A percentile compares a stretch with the other conserved stretches of the same genome.
These are phyloP conservation scores for Sesia apiformis DNA, from an alignment of 2,888 invertebrate genomes.

Conservation along the genomic window DNA sequence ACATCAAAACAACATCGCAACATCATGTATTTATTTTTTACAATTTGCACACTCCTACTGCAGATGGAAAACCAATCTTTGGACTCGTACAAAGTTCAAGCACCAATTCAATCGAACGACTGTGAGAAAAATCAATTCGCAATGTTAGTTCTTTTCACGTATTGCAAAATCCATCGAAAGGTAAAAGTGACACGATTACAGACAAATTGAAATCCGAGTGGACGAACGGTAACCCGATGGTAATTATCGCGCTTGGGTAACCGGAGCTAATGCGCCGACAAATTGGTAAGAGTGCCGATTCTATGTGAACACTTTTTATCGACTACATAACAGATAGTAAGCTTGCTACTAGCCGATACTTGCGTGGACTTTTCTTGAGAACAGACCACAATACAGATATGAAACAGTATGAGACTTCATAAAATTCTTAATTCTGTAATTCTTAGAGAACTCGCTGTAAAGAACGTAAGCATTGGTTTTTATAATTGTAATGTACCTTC, in stretches of 20 bases:
- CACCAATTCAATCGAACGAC: background rate
- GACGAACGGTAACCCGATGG: constrained; percentile 33
- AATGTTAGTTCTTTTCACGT: background rate
- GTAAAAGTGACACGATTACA: constrained; percentile 29
- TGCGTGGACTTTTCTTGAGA: background rate
- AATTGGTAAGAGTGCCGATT: constrained; percentile 45
- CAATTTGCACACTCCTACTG: too few relatives aligned
- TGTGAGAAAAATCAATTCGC: background rate
- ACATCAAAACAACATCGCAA: too few relatives aligned
- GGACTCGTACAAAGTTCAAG: background rate
- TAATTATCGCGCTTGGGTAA: constrained; percentile 30
- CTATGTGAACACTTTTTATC: constrained; percentile 29
- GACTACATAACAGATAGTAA: constrained; percentile 26
- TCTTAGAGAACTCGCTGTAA: too few relatives aligned
- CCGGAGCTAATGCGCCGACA: constrained; percentile 38
- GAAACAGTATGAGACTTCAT: background rate
- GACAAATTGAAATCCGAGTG: constrained; percentile 23
- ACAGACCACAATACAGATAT: background rate
- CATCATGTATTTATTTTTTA: too few relatives aligned
- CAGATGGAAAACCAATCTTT: too few relatives aligned
- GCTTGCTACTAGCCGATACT: constrained; percentile 18
- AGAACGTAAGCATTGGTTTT: too few relatives aligned
- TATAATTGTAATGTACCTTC: too few relatives aligned
- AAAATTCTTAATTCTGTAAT: background rate
- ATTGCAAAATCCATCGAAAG: constrained; percentile 17